Evolutionary conservation across 2,113 vertebrate genomes (phyloP), one percentile per base, ranked within the genome.

Genomic region (Amblyopsis rosae): DNA sequence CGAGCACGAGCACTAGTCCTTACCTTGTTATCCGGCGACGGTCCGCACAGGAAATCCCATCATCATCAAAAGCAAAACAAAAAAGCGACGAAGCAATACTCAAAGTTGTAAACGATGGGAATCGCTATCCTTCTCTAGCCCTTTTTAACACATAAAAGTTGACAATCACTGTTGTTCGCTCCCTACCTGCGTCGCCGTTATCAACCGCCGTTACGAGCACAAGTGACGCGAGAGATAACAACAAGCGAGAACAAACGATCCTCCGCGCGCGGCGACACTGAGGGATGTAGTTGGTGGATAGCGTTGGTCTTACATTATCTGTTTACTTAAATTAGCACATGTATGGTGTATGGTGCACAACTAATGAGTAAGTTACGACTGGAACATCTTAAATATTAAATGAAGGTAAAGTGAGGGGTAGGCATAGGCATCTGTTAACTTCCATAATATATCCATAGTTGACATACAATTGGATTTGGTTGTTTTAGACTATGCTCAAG

Each of bases 151-250:
- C 26, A n/a, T 6, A 12, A 62, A 81, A 59, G 57, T 83, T 80
- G 19, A 75, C 75, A 81, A 80, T 80, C 26, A 12, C 79, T 59
- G 26, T 59, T 15, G 11, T 12, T 35, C 57, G 6, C 19, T 72
- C 84, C 76, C 70, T 83, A 84, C 86, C 86, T 84, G 82, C 75
- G 65, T 79, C 68, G 65, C 73, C 67, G 57, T 57, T 67, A 62
- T 57, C 33, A 71, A 76, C 53, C 10, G 77, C 69, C 33, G 70
- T 33, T 19, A 70, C 75, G 78, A 75, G 70, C 80, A 19, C 51
- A 82, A 82, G 81, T 88, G 88, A 88, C 86, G 87, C 79, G 81
- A 86, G 82, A 85, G 83, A 81, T 83, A 84, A 81, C 82, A 84
- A 79, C 72, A 56, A 64, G 75, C 78, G 16, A 53, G 62, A 56